These are phyloP conservation scores for Shinisaurus crocodilurus DNA, from an alignment of 2,113 vertebrate genomes.

Conservation along the genomic window DNA sequence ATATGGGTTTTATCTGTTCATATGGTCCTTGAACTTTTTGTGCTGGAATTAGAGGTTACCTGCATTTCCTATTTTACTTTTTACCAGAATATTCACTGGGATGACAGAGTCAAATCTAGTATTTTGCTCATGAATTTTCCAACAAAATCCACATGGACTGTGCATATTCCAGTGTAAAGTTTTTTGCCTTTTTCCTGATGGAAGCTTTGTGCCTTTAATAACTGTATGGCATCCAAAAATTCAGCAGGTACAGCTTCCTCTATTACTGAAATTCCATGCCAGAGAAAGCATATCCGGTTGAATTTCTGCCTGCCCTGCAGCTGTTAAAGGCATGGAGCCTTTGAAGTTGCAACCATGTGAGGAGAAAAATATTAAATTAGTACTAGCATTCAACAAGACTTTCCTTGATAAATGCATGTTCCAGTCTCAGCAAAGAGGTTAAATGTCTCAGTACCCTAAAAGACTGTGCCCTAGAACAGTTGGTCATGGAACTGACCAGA, in stretches of 20 bases:
- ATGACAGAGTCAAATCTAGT: neutral
- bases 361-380: neutral
- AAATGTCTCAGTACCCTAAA: too few species aligned
- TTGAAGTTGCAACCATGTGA: neutral
- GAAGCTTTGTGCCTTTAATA: neutral
- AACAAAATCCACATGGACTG: neutral
- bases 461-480: too few species aligned
- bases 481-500: too few species aligned
- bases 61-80: neutral
- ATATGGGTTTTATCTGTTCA: constrained; percentile 42
- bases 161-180: neutral
- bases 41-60: constrained; percentile 3
- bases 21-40: constrained; percentile 41
- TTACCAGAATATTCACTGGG: neutral
- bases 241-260: neutral
- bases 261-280: neutral
- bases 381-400: neutral
- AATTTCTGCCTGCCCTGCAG: neutral
- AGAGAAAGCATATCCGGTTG: neutral
- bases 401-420: too few species aligned
- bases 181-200: neutral
- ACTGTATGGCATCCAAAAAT: neutral
- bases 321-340: neutral
- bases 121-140: neutral
- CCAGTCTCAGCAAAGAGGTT: too few species aligned